Evolutionary conservation across 2,113 vertebrate genomes (phyloP).

Genomic region (Phyllopteryx taeniolatus): DNA sequence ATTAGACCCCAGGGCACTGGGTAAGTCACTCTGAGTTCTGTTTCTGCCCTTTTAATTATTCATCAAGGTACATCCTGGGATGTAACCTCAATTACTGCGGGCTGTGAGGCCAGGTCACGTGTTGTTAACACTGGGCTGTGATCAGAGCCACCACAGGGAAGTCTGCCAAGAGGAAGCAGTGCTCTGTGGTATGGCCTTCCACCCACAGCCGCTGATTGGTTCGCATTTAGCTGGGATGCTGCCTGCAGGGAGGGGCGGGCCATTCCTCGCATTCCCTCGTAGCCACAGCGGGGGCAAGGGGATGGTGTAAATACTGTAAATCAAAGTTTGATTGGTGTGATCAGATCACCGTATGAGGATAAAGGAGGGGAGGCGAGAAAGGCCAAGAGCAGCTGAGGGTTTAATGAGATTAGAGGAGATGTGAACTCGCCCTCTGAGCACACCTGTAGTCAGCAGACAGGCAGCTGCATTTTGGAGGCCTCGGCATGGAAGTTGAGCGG

Average conservation of each 20-base stretch:
- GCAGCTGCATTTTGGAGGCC: slow-evolving; percentile 53
- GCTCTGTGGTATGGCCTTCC: slow-evolving; percentile 64
- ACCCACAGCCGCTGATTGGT: slow-evolving; percentile 64
- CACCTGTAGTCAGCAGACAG: slow-evolving; percentile 54
- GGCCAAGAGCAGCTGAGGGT: slow-evolving; percentile 56
- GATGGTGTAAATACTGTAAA: slow-evolving; percentile 63
- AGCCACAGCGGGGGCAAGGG: slow-evolving; percentile 44
- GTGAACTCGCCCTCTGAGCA: slow-evolving; percentile 35
- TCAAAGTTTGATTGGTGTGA: slow-evolving; percentile 67
- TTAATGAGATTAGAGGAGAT: slow-evolving; percentile 63
- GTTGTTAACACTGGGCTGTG: slow-evolving; percentile 64
- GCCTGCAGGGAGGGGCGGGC: slow-evolving; percentile 33
- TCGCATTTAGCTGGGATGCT: slow-evolving; percentile 57
- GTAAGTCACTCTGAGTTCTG: slow-evolving; percentile 61
- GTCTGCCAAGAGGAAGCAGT: slow-evolving; percentile 60
- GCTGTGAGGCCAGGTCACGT: slow-evolving; percentile 62
- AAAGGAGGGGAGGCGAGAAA: slow-evolving; percentile 10
- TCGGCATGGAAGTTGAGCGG: slow-evolving; percentile 35
- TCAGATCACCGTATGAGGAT: slow-evolving; percentile 37
- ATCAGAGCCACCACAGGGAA: slow-evolving; percentile 63
- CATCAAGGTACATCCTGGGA: slow-evolving; percentile 64
- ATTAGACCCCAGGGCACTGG: slow-evolving; percentile 73
- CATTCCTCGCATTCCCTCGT: slow-evolving; percentile 49
- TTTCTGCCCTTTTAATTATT: slow-evolving; percentile 72
- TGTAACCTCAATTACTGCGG: slow-evolving; percentile 68